Base-by-base conservation (phyloP, 2,888 invertebrate species). In the Noctua janthe region DNA sequence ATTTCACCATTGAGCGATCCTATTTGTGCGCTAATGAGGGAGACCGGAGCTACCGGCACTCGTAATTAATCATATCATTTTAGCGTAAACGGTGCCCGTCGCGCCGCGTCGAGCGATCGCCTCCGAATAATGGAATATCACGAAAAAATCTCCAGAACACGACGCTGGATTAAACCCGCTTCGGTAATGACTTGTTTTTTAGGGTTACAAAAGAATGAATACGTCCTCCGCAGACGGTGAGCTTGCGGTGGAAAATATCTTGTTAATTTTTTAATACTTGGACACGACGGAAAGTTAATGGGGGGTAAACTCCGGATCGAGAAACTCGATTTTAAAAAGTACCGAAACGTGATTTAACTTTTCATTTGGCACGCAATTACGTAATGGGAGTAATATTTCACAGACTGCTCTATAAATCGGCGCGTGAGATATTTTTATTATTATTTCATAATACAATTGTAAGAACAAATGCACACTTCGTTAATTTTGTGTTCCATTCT, bases 121-220 rank as follows among this genome's bases (percentile, higher is more conserved):
- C 92, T 93, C 90, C 91, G 93, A 95, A 97, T 96, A 97, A 97
- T 95, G 93, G 94, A 95, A 95, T 92, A 94, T 93, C 93, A 94
- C 92, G 94, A 95, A 96, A 96, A 95, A 96, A 95, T 94, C 92
- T 91, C 93, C 90, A 92, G 94, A 96, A 93, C 92, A 94, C 92
- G 93, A 94, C 94, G 96, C 95, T 94, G 95, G 95, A 95, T 95
- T 96, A 94, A 95, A 95, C 96, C 93, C 94, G 95, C 94, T 93
- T 92, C 94, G 95, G 94, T 97, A 97, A 97, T 97, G 97, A 97
- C 97, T 97, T 97, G 97, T 97, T 97, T 97, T 97, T 96, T 95
- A 96, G 95, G 95, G 96, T 97, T 96, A 95, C 95, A 95, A 96
- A 94, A 96, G 95, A 96, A 94, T 94, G 95, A 95, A 95, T 95